A percentile compares a stretch with the other conserved stretches of the same genome.
Conservation (phyloP, 2,113 vertebrate species). For the Indri indri region DNA sequence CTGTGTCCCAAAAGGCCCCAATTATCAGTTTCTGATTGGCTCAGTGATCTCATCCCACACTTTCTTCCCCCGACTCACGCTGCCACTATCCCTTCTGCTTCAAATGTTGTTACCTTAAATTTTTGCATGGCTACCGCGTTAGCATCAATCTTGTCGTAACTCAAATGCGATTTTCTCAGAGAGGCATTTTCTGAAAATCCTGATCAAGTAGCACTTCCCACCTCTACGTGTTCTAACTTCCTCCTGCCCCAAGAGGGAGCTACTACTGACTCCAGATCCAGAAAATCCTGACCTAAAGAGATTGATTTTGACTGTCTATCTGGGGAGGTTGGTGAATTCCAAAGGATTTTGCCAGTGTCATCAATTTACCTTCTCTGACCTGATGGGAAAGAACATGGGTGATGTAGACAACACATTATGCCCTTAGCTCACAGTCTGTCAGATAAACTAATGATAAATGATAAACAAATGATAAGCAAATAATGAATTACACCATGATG, state of each 20-base stretch:
- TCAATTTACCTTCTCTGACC: background rate
- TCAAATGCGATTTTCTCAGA: background rate
- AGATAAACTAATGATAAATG: too few species aligned
- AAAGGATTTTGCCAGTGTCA: background rate
- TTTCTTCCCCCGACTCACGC: background rate
- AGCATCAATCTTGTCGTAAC: background rate
- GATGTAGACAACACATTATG: background rate
- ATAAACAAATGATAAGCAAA: background rate
- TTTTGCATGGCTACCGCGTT: background rate
- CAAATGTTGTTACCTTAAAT: background rate
- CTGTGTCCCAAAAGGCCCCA: background rate
- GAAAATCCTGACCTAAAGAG: background rate
- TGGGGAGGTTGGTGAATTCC: background rate
- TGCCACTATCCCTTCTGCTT: background rate
- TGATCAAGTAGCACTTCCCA: background rate
- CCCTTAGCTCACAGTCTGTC: too few species aligned
- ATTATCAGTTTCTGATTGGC: background rate
- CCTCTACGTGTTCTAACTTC: background rate
- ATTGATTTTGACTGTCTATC: background rate
- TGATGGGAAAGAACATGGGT: background rate
- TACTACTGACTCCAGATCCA: background rate
- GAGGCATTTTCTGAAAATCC: background rate
- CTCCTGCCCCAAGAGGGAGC: background rate
- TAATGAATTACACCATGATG: background rate
- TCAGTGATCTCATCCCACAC: background rate